A percentile compares a stretch with the other conserved stretches of the same genome.
Evolutionary conservation across 2,888 invertebrate genomes (phyloP).

Genomic region (Campoplex capitator): DNA sequence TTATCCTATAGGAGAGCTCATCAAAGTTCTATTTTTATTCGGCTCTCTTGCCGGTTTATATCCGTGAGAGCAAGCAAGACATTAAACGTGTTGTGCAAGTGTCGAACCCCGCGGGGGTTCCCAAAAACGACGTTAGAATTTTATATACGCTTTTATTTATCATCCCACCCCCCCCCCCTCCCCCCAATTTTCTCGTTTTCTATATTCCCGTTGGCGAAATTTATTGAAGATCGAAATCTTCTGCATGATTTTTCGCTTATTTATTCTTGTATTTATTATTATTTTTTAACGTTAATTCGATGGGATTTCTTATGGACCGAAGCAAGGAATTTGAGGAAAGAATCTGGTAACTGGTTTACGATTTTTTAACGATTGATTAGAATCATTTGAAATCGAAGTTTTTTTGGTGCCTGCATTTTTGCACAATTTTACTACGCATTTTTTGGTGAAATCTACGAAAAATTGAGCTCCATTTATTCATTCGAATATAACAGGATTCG

Average conservation of each 20-base stretch:
- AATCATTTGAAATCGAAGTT: neutral
- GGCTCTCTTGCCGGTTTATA: constrained; percentile 76
- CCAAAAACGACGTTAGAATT: constrained; percentile 73
- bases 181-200: neutral
- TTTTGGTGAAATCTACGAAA: too few species aligned
- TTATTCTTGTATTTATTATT: neutral
- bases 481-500: neutral
- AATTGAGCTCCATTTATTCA: neutral
- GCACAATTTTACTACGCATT: neutral
- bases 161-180: neutral
- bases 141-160: neutral
- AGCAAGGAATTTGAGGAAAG: too few species aligned
- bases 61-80: constrained; percentile 68
- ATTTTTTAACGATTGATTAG: neutral
- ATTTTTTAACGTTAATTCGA: too few species aligned
- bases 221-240: neutral
- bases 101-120: constrained; percentile 77
- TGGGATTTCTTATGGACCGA: too few species aligned
- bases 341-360: neutral
- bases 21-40: constrained; percentile 74
- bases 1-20: constrained; percentile 66
- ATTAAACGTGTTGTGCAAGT: constrained; percentile 81
- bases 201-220: too few species aligned
- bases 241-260: neutral
- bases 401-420: neutral